Percentiles rank a stretch among this genome's conserved stretches.
Evolutionary conservation across 2,888 invertebrate genomes (phyloP).

Genomic region (Folsomia manolachei): DNA sequence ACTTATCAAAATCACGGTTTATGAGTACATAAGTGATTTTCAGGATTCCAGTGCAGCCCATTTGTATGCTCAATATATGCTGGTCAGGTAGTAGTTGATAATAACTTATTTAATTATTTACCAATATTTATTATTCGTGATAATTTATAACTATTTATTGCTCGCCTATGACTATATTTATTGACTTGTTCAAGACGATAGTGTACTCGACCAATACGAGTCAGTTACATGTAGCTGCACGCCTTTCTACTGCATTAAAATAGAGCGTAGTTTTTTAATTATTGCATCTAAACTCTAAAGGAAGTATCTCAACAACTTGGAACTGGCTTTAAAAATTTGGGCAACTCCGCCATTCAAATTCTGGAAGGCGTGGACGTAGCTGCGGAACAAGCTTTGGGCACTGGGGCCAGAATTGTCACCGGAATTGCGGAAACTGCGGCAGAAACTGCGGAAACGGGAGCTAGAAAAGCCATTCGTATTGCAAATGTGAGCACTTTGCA

Average conservation of each 20-base stretch:
- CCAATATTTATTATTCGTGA: background rate
- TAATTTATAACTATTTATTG: background rate
- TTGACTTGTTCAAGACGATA: background rate
- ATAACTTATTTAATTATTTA: conserved; percentile 3
- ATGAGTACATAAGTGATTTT: no score
- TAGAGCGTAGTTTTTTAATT: background rate
- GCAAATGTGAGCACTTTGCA: conserved; percentile 50
- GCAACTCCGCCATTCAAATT: conserved; percentile 51
- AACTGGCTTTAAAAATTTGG: conserved; percentile 49
- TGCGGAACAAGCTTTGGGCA: conserved; percentile 50
- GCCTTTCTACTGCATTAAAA: background rate
- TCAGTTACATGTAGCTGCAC: background rate
- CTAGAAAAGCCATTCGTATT: conserved; percentile 50
- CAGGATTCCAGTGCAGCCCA: no score
- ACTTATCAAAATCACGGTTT: no score
- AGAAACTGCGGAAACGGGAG: conserved; percentile 50
- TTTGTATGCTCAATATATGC: no score
- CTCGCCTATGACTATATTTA: background rate
- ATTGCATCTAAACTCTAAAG: conserved; percentile 36
- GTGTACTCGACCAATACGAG: background rate
- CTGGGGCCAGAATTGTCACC: conserved; percentile 50
- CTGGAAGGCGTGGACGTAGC: conserved; percentile 50
- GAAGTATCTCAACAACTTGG: conserved; percentile 50
- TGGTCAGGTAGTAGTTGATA: no score
- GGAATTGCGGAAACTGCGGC: conserved; percentile 50